Evolutionary conservation across 2,113 vertebrate genomes (phyloP).

Genomic region (Pagrus major): DNA sequence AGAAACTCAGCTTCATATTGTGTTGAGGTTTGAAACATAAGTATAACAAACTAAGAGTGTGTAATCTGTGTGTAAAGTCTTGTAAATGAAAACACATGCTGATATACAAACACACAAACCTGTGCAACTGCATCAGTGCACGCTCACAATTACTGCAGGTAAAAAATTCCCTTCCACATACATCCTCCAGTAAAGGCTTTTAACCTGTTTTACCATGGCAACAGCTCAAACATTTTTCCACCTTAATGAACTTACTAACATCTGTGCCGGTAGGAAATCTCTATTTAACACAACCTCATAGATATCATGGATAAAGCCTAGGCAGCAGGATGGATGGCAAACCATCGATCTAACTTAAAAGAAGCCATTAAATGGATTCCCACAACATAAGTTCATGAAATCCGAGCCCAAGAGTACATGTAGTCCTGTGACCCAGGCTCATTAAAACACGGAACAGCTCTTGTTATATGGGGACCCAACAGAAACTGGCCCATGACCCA

Average conservation of each 20-base stretch:
- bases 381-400: conserved; percentile 42
- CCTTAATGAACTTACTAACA: conserved; percentile 2
- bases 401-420: conserved; percentile 10
- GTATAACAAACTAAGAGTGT: not conserved
- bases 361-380: conserved; percentile 36
- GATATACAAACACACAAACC: not conserved
- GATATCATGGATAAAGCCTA: not conserved
- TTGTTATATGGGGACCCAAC: conserved; percentile 34
- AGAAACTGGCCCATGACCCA: conserved; percentile 52
- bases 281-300: conserved; percentile 9
- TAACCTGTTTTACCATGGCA: not conserved
- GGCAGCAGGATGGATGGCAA: not conserved
- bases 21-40: not conserved
- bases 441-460: conserved; percentile 39
- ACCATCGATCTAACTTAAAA: conserved; percentile 22
- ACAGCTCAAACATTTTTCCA: not conserved
- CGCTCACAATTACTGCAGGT: too few species aligned
- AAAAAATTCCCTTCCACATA: not conserved
- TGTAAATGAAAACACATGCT: not conserved
- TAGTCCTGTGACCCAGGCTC: conserved; percentile 31
- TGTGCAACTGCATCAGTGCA: not conserved
- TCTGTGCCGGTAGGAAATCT: conserved; percentile 24
- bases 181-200: not conserved
- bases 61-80: too few species aligned
- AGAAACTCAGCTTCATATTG: not conserved